Evolutionary conservation across 2,888 invertebrate species (phyloP).

Genomic region (Rapana venosa): DNA sequence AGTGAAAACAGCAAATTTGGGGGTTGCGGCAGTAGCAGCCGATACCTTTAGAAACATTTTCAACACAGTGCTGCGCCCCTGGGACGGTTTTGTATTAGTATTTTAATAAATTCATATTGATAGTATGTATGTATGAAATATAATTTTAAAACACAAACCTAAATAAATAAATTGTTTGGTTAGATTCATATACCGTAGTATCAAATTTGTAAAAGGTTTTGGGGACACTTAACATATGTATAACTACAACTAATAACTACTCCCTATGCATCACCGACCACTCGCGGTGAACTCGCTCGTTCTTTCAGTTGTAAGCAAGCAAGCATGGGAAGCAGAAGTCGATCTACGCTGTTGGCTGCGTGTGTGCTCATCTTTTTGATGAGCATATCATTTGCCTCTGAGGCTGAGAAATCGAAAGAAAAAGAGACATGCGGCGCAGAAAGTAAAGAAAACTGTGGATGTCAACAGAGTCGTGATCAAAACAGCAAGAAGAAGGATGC

Average conservation of each 20-base stretch:
- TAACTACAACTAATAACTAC: background rate
- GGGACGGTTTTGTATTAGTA: background rate
- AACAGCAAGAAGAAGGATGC: constrained; percentile 44
- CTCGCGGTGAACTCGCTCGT: background rate
- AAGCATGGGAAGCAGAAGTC: background rate
- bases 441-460: constrained; percentile 58
- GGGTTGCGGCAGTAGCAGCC: too few species aligned
- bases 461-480: constrained; percentile 51
- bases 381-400: constrained; percentile 37
- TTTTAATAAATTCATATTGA: background rate
- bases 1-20: too few species aligned
- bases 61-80: background rate
- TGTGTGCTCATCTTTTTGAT: background rate
- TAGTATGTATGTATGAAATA: background rate
- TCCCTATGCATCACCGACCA: background rate
- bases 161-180: too few species aligned
- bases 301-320: background rate
- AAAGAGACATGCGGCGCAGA: constrained; percentile 48
- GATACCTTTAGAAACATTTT: background rate
- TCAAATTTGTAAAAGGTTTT: background rate
- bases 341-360: background rate
- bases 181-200: too few species aligned
- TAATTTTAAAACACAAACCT: too few species aligned
- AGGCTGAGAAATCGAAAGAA: constrained; percentile 41
- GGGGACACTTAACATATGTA: background rate